A percentile compares a stretch with the other conserved stretches of the same genome.
Evolutionary conservation across 2,888 invertebrate species (phyloP).

Genomic region (Glaucopsyche alexis): DNA sequence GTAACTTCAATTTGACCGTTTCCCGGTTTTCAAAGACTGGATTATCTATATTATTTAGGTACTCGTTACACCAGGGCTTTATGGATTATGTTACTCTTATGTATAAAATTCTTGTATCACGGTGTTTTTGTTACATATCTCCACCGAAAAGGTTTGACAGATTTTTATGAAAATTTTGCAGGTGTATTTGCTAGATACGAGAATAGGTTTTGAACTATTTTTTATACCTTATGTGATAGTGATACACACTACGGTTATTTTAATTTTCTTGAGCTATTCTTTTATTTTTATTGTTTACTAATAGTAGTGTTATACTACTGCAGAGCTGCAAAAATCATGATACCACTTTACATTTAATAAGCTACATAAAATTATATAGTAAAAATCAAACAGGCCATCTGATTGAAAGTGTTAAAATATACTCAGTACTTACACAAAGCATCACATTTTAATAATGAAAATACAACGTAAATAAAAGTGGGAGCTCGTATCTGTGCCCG

Average conservation of each 20-base stretch:
- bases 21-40: constrained; percentile 15
- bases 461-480: constrained; percentile 10
- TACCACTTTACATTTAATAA: background rate
- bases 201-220: too few species aligned
- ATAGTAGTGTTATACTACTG: too few species aligned
- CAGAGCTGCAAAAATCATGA: background rate
- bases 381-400: background rate
- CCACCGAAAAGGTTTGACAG: too few species aligned
- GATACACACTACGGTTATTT: too few species aligned
- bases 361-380: background rate
- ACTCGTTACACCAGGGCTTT: background rate
- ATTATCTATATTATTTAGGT: constrained; percentile 11
- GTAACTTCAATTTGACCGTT: constrained; percentile 27
- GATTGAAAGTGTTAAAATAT: constrained; percentile 1
- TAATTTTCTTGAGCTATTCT: too few species aligned
- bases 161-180: too few species aligned
- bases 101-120: too few species aligned
- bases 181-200: too few species aligned
- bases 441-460: constrained; percentile 7
- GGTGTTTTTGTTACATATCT: too few species aligned
- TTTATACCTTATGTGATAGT: too few species aligned
- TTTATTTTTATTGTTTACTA: too few species aligned
- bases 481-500: constrained; percentile 6
- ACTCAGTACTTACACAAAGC: background rate
- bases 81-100: too few species aligned